These are phyloP conservation scores for Acronicta leporina DNA, from an alignment of 2,888 invertebrate species.

Conservation along the genomic window DNA sequence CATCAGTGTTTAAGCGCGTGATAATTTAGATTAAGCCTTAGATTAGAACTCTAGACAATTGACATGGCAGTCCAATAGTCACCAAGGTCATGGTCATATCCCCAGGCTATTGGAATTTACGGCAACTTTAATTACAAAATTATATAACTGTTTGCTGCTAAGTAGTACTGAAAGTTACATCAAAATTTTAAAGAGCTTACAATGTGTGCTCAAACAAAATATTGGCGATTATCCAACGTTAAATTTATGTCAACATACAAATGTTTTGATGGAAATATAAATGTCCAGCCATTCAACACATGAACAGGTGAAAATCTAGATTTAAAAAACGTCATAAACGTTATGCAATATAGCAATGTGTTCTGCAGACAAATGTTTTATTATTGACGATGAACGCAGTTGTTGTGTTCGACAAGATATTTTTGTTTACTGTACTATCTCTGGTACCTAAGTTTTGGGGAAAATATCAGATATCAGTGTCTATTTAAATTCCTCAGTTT, in stretches of 20 bases:
- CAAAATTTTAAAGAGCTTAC: slow-evolving; percentile 1
- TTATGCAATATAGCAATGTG: slow-evolving; percentile 1
- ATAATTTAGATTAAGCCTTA: too few species aligned
- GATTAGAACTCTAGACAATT: too few species aligned
- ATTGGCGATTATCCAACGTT: slow-evolving; percentile 38
- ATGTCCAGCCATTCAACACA: slow-evolving; percentile 20
- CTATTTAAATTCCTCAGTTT: too few species aligned
- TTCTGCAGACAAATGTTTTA: slow-evolving; percentile 7
- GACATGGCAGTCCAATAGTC: too few species aligned
- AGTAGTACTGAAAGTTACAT: slow-evolving; percentile 1
- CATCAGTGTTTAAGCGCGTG: too few species aligned
- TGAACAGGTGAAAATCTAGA: slow-evolving; percentile 3
- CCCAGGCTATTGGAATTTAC: too few species aligned
- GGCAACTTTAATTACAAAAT: neutral
- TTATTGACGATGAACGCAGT: neutral
- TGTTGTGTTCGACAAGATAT: slow-evolving; percentile 29
- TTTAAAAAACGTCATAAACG: neutral
- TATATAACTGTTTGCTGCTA: slow-evolving; percentile 7
- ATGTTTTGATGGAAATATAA: slow-evolving; percentile 41
- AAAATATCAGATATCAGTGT: too few species aligned
- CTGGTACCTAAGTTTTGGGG: too few species aligned
- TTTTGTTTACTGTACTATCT: neutral
- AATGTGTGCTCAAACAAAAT: slow-evolving; percentile 21
- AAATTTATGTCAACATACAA: slow-evolving; percentile 19
- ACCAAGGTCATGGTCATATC: too few species aligned